Evolutionary conservation across 35 echinoderm and acorn worm species (phyloP).

Genomic region (Ophioderma brevispina): DNA sequence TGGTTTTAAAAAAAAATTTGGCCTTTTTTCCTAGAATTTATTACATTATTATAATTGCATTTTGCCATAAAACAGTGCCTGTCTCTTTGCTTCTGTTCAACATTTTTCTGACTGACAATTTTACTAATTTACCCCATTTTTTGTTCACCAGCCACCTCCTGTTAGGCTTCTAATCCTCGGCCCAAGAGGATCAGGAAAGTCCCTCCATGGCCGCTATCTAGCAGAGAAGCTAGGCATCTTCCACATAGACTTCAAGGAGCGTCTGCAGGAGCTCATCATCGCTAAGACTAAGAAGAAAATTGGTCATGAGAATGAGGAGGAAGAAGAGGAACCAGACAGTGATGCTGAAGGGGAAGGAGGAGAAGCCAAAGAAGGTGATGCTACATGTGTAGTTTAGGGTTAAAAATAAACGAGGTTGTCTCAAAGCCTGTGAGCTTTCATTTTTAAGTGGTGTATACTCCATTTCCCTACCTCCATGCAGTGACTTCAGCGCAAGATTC

Average conservation of each 20-base stretch:
- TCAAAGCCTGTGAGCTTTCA: neutral
- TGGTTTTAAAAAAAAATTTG: too few species aligned
- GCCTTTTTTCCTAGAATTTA: too few species aligned
- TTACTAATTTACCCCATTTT: too few species aligned
- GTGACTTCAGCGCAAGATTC: too few species aligned
- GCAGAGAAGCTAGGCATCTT: slow-evolving; percentile 94
- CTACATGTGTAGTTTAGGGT: too few species aligned
- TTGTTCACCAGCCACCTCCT: slow-evolving; percentile 73
- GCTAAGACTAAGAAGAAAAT: slow-evolving; percentile 99
- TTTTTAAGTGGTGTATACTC: neutral
- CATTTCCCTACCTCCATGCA: neutral
- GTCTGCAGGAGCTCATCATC: slow-evolving; percentile 95
- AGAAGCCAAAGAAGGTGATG: neutral
- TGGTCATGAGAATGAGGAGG: slow-evolving; percentile 94
- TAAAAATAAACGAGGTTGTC: neutral
- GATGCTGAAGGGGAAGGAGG: slow-evolving; percentile 64
- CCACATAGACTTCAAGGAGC: slow-evolving; percentile 95
- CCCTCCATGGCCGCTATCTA: slow-evolving; percentile 75
- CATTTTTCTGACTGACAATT: too few species aligned
- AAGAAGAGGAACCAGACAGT: slow-evolving; percentile 90
- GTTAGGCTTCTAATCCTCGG: slow-evolving; percentile 86
- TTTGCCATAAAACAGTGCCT: too few species aligned
- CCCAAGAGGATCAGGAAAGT: slow-evolving; percentile 86
- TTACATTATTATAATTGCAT: too few species aligned
- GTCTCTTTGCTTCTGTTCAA: too few species aligned